These are phyloP conservation scores for Pituophis catenifer DNA, from an alignment of 2,113 vertebrate genomes.

Conservation along the genomic window DNA sequence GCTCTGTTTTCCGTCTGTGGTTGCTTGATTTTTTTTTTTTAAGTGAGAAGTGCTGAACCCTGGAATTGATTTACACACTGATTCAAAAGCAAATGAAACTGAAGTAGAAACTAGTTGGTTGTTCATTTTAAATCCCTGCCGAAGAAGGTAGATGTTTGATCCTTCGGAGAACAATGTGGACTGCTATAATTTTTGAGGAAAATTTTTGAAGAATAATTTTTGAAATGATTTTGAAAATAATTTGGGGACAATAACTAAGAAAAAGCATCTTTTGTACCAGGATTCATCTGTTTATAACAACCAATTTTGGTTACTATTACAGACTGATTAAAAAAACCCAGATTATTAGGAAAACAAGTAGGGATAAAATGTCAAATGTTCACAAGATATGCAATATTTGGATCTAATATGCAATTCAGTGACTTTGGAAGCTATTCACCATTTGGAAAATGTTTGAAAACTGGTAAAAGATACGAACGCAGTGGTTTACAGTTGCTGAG, in stretches of 20 bases:
- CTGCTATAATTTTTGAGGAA: not conserved
- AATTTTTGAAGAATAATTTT: not conserved
- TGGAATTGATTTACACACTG: not conserved
- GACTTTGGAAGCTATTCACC: slow-evolving; percentile 22
- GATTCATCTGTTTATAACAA: not conserved
- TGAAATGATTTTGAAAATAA: not conserved
- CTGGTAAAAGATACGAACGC: not conserved
- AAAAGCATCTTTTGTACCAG: not conserved
- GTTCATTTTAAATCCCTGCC: not conserved
- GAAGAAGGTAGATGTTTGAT: not conserved
- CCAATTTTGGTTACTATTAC: not conserved
- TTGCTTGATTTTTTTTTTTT: not conserved
- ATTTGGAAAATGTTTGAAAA: not conserved
- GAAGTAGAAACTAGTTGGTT: not conserved
- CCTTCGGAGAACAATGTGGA: not conserved
- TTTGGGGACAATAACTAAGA: not conserved
- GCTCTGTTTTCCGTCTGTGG: slow-evolving; percentile 19
- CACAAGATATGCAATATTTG: slow-evolving; percentile 20
- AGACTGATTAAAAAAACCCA: not conserved
- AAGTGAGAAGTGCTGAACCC: not conserved
- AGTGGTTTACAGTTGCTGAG: not conserved
- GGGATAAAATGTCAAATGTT: slow-evolving; percentile 10
- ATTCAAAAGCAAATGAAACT: slow-evolving; percentile 14
- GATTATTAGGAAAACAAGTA: not conserved
- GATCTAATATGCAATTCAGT: slow-evolving; percentile 28